A percentile compares a stretch with the other conserved stretches of the same genome.
Evolutionary conservation across 2,888 invertebrate genomes (phyloP).

Genomic region (Acanthosoma haemorrhoidale): DNA sequence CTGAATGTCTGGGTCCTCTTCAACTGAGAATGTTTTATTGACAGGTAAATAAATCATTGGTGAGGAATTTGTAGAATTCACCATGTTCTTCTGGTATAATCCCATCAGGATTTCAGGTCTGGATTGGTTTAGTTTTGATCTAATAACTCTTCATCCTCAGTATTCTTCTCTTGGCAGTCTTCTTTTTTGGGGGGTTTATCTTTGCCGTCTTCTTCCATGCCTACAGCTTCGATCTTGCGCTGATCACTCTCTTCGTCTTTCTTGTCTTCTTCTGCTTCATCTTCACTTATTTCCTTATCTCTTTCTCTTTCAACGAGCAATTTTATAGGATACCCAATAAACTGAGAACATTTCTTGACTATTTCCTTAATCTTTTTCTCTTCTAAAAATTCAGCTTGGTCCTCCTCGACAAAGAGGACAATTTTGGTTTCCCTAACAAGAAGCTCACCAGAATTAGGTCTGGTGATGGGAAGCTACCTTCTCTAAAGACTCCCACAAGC

Average conservation of each 20-base stretch:
- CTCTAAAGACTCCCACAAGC: constrained; percentile 98
- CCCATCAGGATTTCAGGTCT: constrained; percentile 95
- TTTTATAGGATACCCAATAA: too few relatives aligned
- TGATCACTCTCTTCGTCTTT: too few relatives aligned
- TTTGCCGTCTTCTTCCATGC: constrained; percentile 69
- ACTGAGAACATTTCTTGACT: too few relatives aligned
- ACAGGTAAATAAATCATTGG: constrained; percentile 96
- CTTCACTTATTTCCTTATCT: too few relatives aligned
- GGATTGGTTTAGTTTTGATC: constrained; percentile 97
- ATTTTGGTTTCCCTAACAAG: constrained; percentile 95
- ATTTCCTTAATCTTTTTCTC: too few relatives aligned
- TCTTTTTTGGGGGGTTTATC: constrained; percentile 85
- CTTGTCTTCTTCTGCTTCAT: too few relatives aligned
- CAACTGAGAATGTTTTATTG: constrained; percentile 90
- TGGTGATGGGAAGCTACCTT: constrained; percentile 66
- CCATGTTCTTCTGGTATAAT: constrained; percentile 95
- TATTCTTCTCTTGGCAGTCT: constrained; percentile 95
- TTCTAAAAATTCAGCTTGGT: too few relatives aligned
- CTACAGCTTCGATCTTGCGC: too few relatives aligned
- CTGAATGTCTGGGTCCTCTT: constrained; percentile 90
- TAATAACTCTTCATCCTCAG: constrained; percentile 96
- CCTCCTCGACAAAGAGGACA: constrained; percentile 84
- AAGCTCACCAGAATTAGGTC: too few relatives aligned
- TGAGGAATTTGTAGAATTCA: constrained; percentile 95
- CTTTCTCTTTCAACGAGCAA: too few relatives aligned